Evolutionary conservation across 2,113 vertebrate genomes (phyloP), one percentile per base, ranked within the genome.

Genomic region (Natator depressus): DNA sequence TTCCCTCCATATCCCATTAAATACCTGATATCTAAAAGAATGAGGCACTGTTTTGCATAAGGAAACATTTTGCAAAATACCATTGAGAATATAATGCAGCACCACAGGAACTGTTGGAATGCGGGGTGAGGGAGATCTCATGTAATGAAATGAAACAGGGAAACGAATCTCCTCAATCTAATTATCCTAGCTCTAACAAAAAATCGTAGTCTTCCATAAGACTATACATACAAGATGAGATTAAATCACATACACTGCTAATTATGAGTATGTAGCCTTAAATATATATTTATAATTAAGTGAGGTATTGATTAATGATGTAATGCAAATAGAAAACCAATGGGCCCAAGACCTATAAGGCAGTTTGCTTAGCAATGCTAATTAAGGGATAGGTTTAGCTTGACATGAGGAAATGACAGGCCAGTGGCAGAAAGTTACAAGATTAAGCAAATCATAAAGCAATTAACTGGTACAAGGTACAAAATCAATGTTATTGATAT

Each of bases 91-190:
- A 75, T 89, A 97, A 79, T 38, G 0, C 29, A 24, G 35, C 47
- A 59, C 5, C 12, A n/a, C 8, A 80, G 57, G 3, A 10, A 53
- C 55, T 92, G 2, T 55, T 84, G 80, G 12, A 76, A 86, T 72
- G 7, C 47, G 10, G 6, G 50, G 59, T 72, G 8, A 19, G n/a
- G 3, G n/a, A 93, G 89, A 93, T 88, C 9, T 90, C 55, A 53
- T 69, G 4, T 35, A 86, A 90, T 76, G 47, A 76, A 91, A 87
- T 54, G 57, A 92, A 96, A 84, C 16, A 47, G 19, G 31, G 10
- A 89, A 94, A 91, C 85, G 65, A 59, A 82, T 87, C 83, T 93
- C 38, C 8, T 88, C 14, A 90, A 75, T 80, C 65, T 79, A 88
- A 10, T 84, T 88, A 24, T 80, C 72, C 49, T 86, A 24, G 54